Conservation (phyloP, 1,140 invertebrate species). For the Agrilus planipennis region DNA sequence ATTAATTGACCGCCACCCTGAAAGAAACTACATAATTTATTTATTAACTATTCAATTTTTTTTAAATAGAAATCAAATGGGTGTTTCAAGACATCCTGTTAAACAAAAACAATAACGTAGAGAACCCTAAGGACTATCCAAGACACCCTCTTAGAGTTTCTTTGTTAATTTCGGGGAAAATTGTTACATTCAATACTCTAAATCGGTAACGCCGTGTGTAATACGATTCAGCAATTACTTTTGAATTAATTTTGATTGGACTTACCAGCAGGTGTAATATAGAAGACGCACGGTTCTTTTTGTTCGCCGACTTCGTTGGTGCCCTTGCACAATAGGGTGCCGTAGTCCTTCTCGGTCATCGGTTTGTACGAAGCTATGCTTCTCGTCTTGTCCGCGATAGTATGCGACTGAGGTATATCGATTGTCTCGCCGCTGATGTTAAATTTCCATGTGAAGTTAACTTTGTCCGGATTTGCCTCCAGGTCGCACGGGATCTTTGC, state of each 20-base stretch:
- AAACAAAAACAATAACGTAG: too few relatives aligned
- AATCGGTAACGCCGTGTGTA: too few relatives aligned
- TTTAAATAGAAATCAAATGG: too few relatives aligned
- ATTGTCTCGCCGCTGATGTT: conserved; percentile 52
- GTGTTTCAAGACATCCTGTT: too few relatives aligned
- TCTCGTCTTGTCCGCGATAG: conserved; percentile 44
- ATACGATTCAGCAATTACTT: too few relatives aligned
- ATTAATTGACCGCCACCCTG: too few relatives aligned
- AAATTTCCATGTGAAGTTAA: conserved; percentile 64
- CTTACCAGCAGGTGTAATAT: conserved; percentile 58
- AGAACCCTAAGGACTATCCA: too few relatives aligned
- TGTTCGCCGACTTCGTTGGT: conserved; percentile 54
- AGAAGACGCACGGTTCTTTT: conserved; percentile 54
- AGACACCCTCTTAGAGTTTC: too few relatives aligned
- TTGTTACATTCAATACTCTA: too few relatives aligned
- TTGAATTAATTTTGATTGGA: conserved; percentile 12
- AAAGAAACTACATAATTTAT: too few relatives aligned
- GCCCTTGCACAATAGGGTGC: conserved; percentile 58
- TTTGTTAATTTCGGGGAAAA: too few relatives aligned
- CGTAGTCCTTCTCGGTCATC: conserved; percentile 58
- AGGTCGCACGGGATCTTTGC: conserved; percentile 68
- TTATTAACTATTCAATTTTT: too few relatives aligned
- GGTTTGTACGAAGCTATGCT: conserved; percentile 56
- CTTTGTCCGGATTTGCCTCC: conserved; percentile 67
- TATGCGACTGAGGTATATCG: conserved; percentile 49